Evolutionary conservation across 1,140 invertebrate genomes (phyloP), one percentile per base, ranked within the genome.

Genomic region (Leptopilina clavipes): DNA sequence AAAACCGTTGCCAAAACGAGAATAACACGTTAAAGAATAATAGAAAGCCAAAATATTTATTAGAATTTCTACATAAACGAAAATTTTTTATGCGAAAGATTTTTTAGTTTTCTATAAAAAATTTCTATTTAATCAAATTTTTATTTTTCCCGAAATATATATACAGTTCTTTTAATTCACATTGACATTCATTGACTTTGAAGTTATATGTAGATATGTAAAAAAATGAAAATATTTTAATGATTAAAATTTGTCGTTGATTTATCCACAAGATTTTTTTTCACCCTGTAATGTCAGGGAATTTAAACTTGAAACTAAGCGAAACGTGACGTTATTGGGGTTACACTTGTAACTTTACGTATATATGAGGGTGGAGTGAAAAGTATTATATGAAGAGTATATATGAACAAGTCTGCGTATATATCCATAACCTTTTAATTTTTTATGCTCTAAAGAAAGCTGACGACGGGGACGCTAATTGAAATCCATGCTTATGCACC

Each of bases 371-470:
- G 54, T 56, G 11, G 18, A 25, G 22, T 12, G 25, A 59, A 59
- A 59, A 59, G 19, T 10, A 59, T 14, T 14, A 14, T 45, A 45
- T 45, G 44, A 45, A 45, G 11, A 45, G 11, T 45, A 40, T 40
- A 40, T 40, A 45, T 45, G 44, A 45, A 45, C 44, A 45, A 45
- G 44, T 45, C 44, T 45, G 44, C 44, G 44, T 45, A n/a, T n/a
- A n/a, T n/a, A 45, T 45, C 56, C 19, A 14, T 59, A 59, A 59
- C 56, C 56, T 12, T 59, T 59, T 59, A 59, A 59, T 59, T 59
- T 59, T 59, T 19, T 25, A 56, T 59, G 22, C 22, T 22, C 12
- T 19, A 19, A 22, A 25, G 56, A 59, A 59, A 25, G 19, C 56
- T 59, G 56, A 12, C 56, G 56, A 12, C 19, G 22, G 56, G 56